These are phyloP conservation scores for Coluber constrictor DNA, from an alignment of 2,797 vertebrate species.

Conservation along the genomic window DNA sequence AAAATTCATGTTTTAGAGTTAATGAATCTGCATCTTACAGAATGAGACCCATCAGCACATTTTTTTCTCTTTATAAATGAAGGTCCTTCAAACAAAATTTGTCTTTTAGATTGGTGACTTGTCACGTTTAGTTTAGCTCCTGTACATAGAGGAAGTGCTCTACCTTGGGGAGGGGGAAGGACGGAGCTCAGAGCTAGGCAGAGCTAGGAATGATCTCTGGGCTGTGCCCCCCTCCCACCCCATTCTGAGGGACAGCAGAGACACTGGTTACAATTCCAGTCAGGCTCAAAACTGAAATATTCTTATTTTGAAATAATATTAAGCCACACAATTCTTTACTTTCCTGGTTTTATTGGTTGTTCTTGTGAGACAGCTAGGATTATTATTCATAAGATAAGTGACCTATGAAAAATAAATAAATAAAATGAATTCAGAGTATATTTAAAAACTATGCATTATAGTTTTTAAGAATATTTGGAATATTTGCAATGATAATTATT, in stretches of 20 bases:
- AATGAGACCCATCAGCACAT: not conserved
- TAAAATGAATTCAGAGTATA: not conserved
- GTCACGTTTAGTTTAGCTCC: not conserved
- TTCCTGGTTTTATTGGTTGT: not conserved
- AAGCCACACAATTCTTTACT: not conserved
- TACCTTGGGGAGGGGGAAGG: not conserved
- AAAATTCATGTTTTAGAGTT: not conserved
- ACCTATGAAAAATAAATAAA: not conserved
- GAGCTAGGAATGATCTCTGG: not conserved
- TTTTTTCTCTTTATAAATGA: not conserved
- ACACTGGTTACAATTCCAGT: not conserved
- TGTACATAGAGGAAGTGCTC: not conserved
- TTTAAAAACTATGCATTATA: not conserved
- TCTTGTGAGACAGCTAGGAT: not conserved
- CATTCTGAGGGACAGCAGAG: not conserved
- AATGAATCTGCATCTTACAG: not conserved
- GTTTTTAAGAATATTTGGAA: not conserved
- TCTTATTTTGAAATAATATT: not conserved
- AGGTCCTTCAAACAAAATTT: not conserved
- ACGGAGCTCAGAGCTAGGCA: not conserved
- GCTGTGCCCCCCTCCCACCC: fast-evolving
- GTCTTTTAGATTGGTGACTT: not conserved
- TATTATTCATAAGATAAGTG: not conserved
- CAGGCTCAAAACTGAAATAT: not conserved
- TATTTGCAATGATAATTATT: not conserved